Evolutionary conservation across 1,140 invertebrate species (phyloP).

Genomic region (Whitmania pigra): DNA sequence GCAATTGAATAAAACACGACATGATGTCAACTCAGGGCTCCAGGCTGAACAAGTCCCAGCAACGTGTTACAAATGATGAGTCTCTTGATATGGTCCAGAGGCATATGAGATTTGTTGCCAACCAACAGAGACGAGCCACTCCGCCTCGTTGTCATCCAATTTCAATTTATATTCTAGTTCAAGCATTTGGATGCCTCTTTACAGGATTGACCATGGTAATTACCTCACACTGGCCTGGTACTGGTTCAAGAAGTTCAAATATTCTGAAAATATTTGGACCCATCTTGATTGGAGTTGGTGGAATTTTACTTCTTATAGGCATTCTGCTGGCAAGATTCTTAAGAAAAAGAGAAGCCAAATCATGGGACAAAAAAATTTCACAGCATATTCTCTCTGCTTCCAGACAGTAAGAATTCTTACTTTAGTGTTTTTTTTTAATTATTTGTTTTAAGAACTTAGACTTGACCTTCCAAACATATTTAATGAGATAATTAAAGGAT

Average conservation of each 20-base stretch:
- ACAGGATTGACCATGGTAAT: slow-evolving; percentile 12
- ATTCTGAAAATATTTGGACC: slow-evolving; percentile 19
- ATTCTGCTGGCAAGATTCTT: slow-evolving; percentile 21
- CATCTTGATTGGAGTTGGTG: slow-evolving; percentile 21
- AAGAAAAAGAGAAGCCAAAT: slow-evolving; percentile 3
- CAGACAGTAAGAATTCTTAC: background rate
- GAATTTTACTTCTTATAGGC: slow-evolving; percentile 19
- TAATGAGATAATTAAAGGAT: background rate
- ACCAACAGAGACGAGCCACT: slow-evolving; percentile 19
- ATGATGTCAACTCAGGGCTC: too few relatives aligned
- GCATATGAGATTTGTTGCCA: slow-evolving; percentile 23
- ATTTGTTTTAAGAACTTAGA: background rate
- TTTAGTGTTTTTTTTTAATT: background rate
- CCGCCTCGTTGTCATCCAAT: slow-evolving; percentile 19
- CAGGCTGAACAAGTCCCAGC: too few relatives aligned
- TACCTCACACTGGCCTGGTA: slow-evolving; percentile 16
- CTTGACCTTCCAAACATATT: background rate
- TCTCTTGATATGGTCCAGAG: background rate
- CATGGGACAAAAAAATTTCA: slow-evolving; percentile 8
- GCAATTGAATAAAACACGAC: too few relatives aligned
- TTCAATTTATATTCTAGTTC: slow-evolving; percentile 24
- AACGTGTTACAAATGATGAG: background rate
- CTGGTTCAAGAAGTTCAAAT: background rate
- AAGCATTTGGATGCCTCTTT: background rate
- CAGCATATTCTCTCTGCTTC: background rate